Percentiles rank a stretch among this genome's conserved stretches.
Conservation (phyloP, 2,113 vertebrate genomes). For the Azemiops feae region DNA sequence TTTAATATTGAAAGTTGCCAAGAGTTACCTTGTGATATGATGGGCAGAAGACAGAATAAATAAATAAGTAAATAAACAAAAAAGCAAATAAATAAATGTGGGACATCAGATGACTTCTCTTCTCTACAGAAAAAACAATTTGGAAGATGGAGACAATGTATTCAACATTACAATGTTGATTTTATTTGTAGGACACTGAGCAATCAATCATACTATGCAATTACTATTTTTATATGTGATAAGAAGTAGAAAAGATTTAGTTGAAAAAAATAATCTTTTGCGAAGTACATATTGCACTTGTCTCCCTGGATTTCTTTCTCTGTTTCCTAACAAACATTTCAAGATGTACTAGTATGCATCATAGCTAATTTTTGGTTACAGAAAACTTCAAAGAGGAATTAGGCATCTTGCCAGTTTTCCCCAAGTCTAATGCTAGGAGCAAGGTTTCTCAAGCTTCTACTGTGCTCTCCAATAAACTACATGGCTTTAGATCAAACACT, state of each 20-base stretch:
- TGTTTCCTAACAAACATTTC: background rate
- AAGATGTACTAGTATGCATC: too few relatives aligned
- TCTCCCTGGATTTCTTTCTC: background rate
- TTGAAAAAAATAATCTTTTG: background rate
- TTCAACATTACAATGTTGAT: background rate
- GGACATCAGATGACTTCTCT: background rate
- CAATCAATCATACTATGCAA: background rate
- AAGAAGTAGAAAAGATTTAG: background rate
- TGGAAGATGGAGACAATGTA: background rate
- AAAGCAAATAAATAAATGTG: background rate
- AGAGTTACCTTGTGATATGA: background rate
- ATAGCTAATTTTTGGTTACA: background rate
- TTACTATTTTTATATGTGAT: background rate
- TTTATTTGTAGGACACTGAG: background rate
- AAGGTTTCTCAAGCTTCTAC: background rate
- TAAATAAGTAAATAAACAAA: background rate
- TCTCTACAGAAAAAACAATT: background rate
- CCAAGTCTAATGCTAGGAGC: background rate
- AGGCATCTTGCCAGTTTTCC: background rate
- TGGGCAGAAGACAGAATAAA: background rate
- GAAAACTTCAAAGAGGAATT: background rate
- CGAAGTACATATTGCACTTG: background rate
- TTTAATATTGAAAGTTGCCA: background rate
- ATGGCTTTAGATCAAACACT: background rate
- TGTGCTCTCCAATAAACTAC: background rate